A percentile compares a stretch with the other conserved stretches of the same genome.
phyloP scores from a whole-genome alignment of 2,888 invertebrate species.

The Penaeus monodon region DNA sequence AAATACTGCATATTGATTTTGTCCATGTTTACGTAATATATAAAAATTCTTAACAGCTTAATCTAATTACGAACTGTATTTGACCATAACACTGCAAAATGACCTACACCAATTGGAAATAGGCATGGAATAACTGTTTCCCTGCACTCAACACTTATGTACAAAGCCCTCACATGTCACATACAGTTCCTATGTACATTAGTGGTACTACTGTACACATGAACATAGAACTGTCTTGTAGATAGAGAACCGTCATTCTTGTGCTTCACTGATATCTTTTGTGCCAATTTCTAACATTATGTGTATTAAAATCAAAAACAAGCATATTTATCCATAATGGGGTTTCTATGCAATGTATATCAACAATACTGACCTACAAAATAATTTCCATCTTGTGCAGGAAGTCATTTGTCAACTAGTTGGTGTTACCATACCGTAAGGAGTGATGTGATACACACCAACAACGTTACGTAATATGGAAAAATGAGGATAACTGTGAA shows the following conservation, averaged over 20 bases:
- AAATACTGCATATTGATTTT: constrained; percentile 57
- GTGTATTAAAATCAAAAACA: constrained; percentile 38
- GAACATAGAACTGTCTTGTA: constrained; percentile 34
- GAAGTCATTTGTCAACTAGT: constrained; percentile 41
- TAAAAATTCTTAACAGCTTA: constrained; percentile 62
- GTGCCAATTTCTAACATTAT: constrained; percentile 44
- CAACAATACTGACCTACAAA: constrained; percentile 44
- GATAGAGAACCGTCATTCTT: constrained; percentile 51
- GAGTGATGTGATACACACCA: constrained; percentile 57
- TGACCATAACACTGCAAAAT: constrained; percentile 55
- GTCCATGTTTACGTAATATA: constrained; percentile 44
- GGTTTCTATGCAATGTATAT: constrained; percentile 34
- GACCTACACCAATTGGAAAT: constrained; percentile 19
- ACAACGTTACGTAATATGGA: constrained; percentile 13
- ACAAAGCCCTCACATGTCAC: constrained; percentile 48
- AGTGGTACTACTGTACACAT: constrained; percentile 48
- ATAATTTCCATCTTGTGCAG: constrained; percentile 54
- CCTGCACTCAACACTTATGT: constrained; percentile 47
- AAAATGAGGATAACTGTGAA: constrained; percentile 40
- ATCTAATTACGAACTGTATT: constrained; percentile 54
- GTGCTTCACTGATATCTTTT: constrained; percentile 50
- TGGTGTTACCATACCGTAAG: constrained; percentile 38
- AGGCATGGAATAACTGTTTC: constrained; percentile 24
- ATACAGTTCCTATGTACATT: constrained; percentile 59
- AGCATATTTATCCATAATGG: constrained; percentile 18